Evolutionary conservation across 30 jellyfish, hydroid and myxozoan species (phyloP).

Genomic region (Chironex yamaguchii): DNA sequence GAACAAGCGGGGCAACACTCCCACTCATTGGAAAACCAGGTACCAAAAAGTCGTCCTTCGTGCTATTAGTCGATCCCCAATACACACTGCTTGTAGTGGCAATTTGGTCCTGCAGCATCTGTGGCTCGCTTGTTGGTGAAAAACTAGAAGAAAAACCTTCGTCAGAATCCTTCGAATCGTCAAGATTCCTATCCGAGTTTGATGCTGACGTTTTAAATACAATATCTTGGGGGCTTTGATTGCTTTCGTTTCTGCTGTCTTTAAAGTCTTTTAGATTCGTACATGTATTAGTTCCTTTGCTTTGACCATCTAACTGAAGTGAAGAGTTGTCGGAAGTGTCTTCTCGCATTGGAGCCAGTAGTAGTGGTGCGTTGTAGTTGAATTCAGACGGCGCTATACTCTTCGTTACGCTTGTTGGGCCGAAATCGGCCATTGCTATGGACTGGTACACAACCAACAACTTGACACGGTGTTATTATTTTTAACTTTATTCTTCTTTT

Average conservation of each 20-base stretch:
- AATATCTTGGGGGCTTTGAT: slow-evolving; percentile 62
- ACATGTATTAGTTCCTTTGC: slow-evolving; percentile 42
- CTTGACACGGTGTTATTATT: slow-evolving; percentile 33
- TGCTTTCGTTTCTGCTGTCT: slow-evolving; percentile 60
- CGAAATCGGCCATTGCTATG: slow-evolving; percentile 99
- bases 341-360: slow-evolving; percentile 70
- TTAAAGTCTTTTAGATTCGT: slow-evolving; percentile 65
- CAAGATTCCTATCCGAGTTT: slow-evolving; percentile 70
- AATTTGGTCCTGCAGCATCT: slow-evolving; percentile 94
- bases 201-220: slow-evolving; percentile 67
- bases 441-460: slow-evolving; percentile 90
- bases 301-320: slow-evolving; percentile 24
- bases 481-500: slow-evolving; percentile 62
- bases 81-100: slow-evolving; percentile 82
- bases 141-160: slow-evolving; percentile 99
- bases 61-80: slow-evolving; percentile 83
- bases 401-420: slow-evolving; percentile 96
- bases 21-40: slow-evolving; percentile 87
- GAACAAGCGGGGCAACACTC: slow-evolving; percentile 79
- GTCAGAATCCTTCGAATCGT: slow-evolving; percentile 98
- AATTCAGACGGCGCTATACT: slow-evolving; percentile 86
- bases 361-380: slow-evolving; percentile 80
- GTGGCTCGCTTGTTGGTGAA: slow-evolving; percentile 98
- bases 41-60: slow-evolving; percentile 90
- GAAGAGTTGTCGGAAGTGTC: slow-evolving; percentile 1